Base-by-base conservation (phyloP, 2,888 invertebrate genomes). In the Creontiades dilutus region DNA sequence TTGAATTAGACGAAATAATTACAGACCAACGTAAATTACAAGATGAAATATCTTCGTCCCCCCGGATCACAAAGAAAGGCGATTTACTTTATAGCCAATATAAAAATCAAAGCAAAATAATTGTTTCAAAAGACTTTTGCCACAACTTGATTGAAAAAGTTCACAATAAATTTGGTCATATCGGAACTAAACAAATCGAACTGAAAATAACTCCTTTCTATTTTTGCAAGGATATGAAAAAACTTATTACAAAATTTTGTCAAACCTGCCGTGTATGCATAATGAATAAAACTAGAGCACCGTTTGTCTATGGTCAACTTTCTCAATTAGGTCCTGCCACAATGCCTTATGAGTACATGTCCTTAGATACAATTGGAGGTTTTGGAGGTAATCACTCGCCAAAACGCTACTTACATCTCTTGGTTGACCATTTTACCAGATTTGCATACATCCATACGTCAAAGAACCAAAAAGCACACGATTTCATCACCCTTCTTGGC, bases 321-420 rank as follows among this genome's bases (percentile, higher is more conserved):
- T 78, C 78, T 27, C 78, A 78, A 16, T 78, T 78, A 87, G 91
- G 92, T 14, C 92, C 92, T 13, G 92, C 92, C 7, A 90, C 89
- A 46, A 68, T 92, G 57, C 92, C 92, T 11, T 92, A 91, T 89
- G 92, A 92, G 90, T 92, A 92, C 89, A 86, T 92, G 7, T 92
- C 92, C 9, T 89, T 92, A 16, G 92, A 92, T 82, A 92, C 92
- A 2, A 92, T 92, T 19, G 92, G 92, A 27, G 92, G 92, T n/a
- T 91, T 92, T 90, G 91, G 92, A 14, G 92, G 92, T 9, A 86
- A 91, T 37, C 86, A 91, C 57, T 92, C 92, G 9, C 91, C 92
- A 90, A 92, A 92, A 91, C 92, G 78, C 91, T 92, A 92, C 80
- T 37, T 92, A 46, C 92, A 92, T 90, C 76, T 92, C 48, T 28